Conservation (phyloP, 2,888 invertebrate genomes). For the Drosophila birchii region DNA sequence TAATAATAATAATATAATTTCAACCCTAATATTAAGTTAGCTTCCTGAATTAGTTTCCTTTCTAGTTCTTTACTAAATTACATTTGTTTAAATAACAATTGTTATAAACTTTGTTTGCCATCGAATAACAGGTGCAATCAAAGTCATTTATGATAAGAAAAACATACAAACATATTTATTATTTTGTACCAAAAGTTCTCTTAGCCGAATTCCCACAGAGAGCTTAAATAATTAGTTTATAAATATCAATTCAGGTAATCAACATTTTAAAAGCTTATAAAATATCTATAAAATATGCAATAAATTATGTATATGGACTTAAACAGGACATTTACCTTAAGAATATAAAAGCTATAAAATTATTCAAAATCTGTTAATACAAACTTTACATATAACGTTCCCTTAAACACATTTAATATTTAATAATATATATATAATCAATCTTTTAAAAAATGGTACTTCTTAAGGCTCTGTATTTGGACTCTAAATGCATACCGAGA, state of each 20-base stretch:
- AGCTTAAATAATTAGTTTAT: not conserved
- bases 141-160: not conserved
- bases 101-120: not conserved
- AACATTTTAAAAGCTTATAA: not conserved
- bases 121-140: no score
- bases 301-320: not conserved
- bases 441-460: slow-evolving; percentile 44
- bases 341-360: not conserved
- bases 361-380: not conserved
- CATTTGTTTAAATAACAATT: not conserved
- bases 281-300: not conserved
- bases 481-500: slow-evolving; percentile 61
- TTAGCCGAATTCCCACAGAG: not conserved
- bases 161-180: not conserved
- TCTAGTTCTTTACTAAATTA: not conserved
- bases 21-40: no score
- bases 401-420: not conserved
- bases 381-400: not conserved
- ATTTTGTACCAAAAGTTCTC: not conserved
- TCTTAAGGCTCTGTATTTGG: slow-evolving; percentile 73
- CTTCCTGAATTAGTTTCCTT: not conserved
- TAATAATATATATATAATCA: no score
- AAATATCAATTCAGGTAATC: no score
- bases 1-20: no score
- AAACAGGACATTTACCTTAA: not conserved